Base-by-base conservation (phyloP, 1,140 invertebrate species). In the Drosophila repleta region DNA sequence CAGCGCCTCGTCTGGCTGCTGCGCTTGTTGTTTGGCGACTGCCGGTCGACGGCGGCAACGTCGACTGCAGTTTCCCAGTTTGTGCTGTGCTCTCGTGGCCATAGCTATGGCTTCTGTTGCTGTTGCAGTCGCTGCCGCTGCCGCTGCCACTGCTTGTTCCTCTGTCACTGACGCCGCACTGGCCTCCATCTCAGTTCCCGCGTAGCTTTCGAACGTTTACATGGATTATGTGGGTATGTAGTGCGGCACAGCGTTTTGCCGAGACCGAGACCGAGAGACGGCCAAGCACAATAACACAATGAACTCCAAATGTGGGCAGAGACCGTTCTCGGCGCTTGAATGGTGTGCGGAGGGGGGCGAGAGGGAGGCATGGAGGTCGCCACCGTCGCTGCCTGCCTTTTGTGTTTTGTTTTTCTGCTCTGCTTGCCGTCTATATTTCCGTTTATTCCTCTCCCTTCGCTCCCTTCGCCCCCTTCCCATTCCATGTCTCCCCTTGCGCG, bases 271-370 rank as follows among this genome's bases (percentile, higher is more conserved):
- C 65, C 65, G 66, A 74, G 65, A 69, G 45, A 69, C 71, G 65
- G 45, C 74, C 70, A 81, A 85, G 74, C 82, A 88, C 80, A 90
- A 89, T 88, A 89, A 90, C 84, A 89, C 85, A 89, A 88, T 88
- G 83, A 88, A 88, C 83, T 88, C 79, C 72, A 83, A 88, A 76
- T 80, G 70, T 77, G 68, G 74, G 56, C 53, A 74, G 65, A 69
- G 70, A 57, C 64, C 64, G 70, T 57, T 56, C 63, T 56, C 53
- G 17, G 51, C 49, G 29, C 51, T 60, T 68, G 56, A 60, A 49
- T 61, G 55, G 53, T 57, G 53, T 57, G 55, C 18, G 39, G 39
- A 29, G 55, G 29, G 29, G 29, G 6, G 24, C 6, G 45, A 24
- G 43, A 32, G 76, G 43, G 39, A 21, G 24, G 37, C 35, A 53